Evolutionary conservation across 2,888 invertebrate genomes (phyloP), one percentile per base, ranked within the genome.

Genomic region (Amphipyra berbera): DNA sequence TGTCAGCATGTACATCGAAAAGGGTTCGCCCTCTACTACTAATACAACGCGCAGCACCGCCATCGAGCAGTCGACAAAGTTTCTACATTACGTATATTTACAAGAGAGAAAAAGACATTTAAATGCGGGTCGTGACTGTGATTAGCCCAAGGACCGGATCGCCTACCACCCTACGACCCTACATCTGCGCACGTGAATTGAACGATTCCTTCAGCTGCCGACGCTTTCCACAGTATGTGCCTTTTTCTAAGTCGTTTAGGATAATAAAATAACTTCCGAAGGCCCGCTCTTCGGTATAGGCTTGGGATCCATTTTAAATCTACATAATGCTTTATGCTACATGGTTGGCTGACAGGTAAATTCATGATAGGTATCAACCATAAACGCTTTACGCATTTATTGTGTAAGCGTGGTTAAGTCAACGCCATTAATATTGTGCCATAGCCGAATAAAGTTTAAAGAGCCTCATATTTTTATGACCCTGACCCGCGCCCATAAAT

Each of bases 51-150:
- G 78, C 83, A 73, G 73, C 37, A 27, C 59, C 42, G 44, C 67
- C 82, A 76, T 79, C 68, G 81, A 81, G 81, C 82, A 76, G 78
- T 83, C 81, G 72, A 68, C 76, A 68, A 79, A 87, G 81, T 86
- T 88, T 82, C 80, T 71, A 83, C 77, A 73, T 83, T 78, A 80
- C 73, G 79, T 86, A 88, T 84, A 89, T 86, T 88, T 88, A 85
- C 82, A 84, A 82, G 79, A 85, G 86, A 90, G 78, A 84, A 86
- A 90, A 89, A 87, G 89, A 85, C 87, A 91, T 94, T 92, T 92
- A 88, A 92, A 94, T 93, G 91, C 93, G 90, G 91, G 90, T 86
- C 90, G 86, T 82, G 85, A 81, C 79, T 87, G 91, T 92, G 93
- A 94, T 95, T 94, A 93, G 90, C 85, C 83, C 78, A 81, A 87